Conservation (phyloP, 2,113 vertebrate genomes). For the Brachyistius frenatus region DNA sequence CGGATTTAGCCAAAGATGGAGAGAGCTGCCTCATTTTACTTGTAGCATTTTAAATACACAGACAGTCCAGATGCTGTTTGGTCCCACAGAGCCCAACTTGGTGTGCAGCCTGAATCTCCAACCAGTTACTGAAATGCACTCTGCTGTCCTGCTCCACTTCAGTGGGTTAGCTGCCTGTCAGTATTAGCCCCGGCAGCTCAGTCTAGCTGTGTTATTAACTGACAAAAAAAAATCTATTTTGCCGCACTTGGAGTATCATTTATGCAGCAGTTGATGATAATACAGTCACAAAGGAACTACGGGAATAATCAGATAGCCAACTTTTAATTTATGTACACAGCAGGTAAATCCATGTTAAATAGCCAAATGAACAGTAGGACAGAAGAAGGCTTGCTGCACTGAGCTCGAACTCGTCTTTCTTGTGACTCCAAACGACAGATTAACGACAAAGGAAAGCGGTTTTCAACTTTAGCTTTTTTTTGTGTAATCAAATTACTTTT, state of each 20-base stretch:
- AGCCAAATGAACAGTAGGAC: background rate
- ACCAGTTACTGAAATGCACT: conserved; percentile 10
- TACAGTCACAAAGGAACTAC: background rate
- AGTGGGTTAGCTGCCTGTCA: conserved; percentile 13
- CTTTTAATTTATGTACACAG: conserved; percentile 1
- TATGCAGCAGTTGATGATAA: background rate
- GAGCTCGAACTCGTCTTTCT: background rate
- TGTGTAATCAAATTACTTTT: no score
- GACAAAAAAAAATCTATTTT: background rate
- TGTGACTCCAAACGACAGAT: background rate
- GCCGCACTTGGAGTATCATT: background rate
- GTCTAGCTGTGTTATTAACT: background rate
- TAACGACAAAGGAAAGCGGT: background rate
- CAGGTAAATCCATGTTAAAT: background rate
- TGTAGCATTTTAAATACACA: conserved; percentile 17
- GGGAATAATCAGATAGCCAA: background rate
- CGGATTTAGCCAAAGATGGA: conserved; percentile 8
- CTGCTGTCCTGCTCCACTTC: conserved; percentile 8
- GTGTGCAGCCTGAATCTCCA: conserved; percentile 29
- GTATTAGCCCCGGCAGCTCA: background rate
- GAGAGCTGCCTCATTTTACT: conserved; percentile 15
- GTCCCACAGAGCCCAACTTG: conserved; percentile 17
- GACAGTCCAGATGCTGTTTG: conserved; percentile 20
- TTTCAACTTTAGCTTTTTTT: background rate
- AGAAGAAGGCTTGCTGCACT: background rate